Evolutionary conservation across 2,888 invertebrate genomes (phyloP).

Genomic region (Hartigia nigra): DNA sequence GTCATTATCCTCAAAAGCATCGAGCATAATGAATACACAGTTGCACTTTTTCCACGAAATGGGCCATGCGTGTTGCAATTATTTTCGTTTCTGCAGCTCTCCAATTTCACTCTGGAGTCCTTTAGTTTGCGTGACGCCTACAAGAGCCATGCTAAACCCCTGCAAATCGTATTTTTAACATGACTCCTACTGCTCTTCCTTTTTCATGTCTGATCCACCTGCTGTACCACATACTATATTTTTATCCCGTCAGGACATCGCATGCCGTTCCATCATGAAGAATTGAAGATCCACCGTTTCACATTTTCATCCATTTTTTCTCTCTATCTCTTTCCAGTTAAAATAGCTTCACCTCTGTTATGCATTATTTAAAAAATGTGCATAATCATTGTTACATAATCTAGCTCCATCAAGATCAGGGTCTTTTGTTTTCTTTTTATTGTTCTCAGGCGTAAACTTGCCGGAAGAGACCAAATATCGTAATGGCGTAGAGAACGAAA

Average conservation of each 20-base stretch:
- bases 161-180: conserved; percentile 5
- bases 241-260: neutral
- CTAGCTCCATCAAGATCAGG: neutral
- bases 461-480: neutral
- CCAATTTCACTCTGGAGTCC: conserved; percentile 1
- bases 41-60: conserved; percentile 26
- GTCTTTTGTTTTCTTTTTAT: neutral
- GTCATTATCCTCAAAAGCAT: no score
- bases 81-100: conserved; percentile 36
- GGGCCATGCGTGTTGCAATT: conserved; percentile 41
- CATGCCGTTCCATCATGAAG: neutral
- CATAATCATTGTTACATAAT: neutral
- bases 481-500: neutral
- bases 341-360: neutral
- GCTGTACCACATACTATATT: neutral
- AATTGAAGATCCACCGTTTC: neutral
- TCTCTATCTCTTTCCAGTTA: neutral
- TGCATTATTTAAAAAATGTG: neutral
- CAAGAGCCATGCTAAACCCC: neutral
- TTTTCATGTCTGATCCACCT: neutral
- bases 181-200: neutral
- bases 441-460: neutral
- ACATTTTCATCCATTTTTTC: neutral
- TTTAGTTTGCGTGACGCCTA: neutral
- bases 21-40: no score